Base-by-base conservation (phyloP, 2,113 vertebrate species). In the Cyprinodon brontotheroides region DNA sequence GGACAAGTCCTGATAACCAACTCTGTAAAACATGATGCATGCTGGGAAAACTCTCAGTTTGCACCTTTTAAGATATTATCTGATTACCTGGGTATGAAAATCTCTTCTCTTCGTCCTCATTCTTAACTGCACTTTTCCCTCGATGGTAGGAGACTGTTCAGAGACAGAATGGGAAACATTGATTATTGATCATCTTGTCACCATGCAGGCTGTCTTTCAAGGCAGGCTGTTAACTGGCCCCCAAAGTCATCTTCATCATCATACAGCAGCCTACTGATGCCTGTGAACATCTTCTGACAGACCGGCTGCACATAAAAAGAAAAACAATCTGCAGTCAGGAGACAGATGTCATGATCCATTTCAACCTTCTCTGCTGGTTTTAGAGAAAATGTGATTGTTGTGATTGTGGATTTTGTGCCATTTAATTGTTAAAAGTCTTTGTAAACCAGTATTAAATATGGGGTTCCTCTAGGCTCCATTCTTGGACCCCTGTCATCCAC, bases 61-160 rank as follows among this genome's bases (percentile, higher is more conserved):
- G 64, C 62, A 39, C 41, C 12, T 6, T 12, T 2, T 29, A 15
- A 4, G 1, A 13, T n/a, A 48, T 3, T 36, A 36, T 60, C 39
- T 7, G 47, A 62, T 90, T 84, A 94, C 92, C 91, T 65, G 91
- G 91, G 68, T 78, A 93, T 3, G 94, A 94, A 9, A 81, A 72
- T 29, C 91, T 88, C 53, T 90, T 90, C 13, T 87, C 84, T 29
- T 40, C 79, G 0, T 92, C 90, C 20, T 80, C 76, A 79, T 70
- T 86, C 53, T 84, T 75, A 22, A 79, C 43, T 0, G 68, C 67
- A 65, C 50, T 43, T 72, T 94, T 92, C 4, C 91, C 89, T 83
- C 93, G 86, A 53, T 94, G 88, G 74, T 93, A 93, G 11, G 92
- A 92, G 38, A 95, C 94, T 94, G 50, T 72, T 17, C 11, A 75